A percentile compares a stretch with the other conserved stretches of the same genome.
Conservation (phyloP, 2,888 invertebrate species). For the Lysandra coridon region DNA sequence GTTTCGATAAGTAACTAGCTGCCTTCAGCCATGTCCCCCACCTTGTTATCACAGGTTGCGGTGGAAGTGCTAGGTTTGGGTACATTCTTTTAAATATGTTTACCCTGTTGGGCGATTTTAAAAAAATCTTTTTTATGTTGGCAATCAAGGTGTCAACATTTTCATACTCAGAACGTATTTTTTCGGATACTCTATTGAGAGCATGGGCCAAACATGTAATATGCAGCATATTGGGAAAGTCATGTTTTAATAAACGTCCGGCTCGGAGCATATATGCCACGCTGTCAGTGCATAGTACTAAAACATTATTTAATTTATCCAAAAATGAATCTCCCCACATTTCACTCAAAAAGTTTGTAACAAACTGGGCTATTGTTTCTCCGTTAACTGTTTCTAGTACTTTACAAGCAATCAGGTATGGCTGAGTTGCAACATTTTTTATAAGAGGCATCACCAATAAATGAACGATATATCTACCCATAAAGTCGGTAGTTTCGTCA, state of each 20-base stretch:
- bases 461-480: background rate
- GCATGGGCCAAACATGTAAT: background rate
- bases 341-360: background rate
- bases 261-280: background rate
- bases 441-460: background rate
- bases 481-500: background rate
- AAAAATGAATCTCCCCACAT: background rate
- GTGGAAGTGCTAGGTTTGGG: background rate
- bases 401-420: background rate
- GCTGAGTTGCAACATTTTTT: background rate
- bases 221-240: background rate
- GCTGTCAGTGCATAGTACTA: background rate
- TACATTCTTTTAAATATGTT: background rate
- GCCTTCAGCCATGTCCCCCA: slow-evolving; percentile 1
- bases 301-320: background rate
- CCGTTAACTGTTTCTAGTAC: background rate
- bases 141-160: background rate
- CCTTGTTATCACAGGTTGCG: background rate
- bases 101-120: background rate
- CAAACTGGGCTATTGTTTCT: background rate
- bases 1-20: background rate
- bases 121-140: background rate
- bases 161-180: background rate
- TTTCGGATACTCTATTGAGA: background rate
- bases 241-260: background rate